Conservation (phyloP, 2,888 invertebrate genomes). For the Apeira syringaria region DNA sequence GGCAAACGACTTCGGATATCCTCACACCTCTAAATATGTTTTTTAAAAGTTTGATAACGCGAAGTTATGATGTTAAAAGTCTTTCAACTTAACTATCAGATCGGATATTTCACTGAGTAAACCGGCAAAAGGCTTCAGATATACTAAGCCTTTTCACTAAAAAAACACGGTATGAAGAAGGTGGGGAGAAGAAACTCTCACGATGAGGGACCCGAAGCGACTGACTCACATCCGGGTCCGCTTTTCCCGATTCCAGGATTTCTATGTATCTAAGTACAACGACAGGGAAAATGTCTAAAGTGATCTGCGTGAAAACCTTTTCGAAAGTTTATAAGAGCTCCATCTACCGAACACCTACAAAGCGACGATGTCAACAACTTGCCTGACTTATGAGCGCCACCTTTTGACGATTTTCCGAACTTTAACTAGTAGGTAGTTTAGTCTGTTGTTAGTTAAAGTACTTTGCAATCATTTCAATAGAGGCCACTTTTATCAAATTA, state of each 20-base stretch:
- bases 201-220: conserved; percentile 67
- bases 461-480: neutral
- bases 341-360: conserved; percentile 27
- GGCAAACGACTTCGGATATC: conserved; percentile 53
- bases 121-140: conserved; percentile 21
- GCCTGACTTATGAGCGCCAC: neutral
- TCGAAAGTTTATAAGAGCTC: conserved; percentile 12
- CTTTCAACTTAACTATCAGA: conserved; percentile 21
- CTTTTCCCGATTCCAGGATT: conserved; percentile 65
- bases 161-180: conserved; percentile 7
- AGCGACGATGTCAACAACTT: neutral
- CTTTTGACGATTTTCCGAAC: conserved; percentile 7
- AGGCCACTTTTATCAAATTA: neutral
- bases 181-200: conserved; percentile 50
- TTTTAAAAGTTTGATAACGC: conserved; percentile 61
- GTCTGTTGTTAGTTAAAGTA: neutral
- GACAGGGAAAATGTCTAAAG: conserved; percentile 32
- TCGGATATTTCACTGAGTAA: conserved; percentile 30
- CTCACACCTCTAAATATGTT: conserved; percentile 53
- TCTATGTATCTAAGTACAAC: conserved; percentile 44
- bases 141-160: conserved; percentile 17
- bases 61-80: conserved; percentile 20
- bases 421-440: neutral
- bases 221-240: conserved; percentile 70
- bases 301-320: conserved; percentile 28